These are phyloP conservation scores for Fragum whitleyi DNA, from an alignment of 2,888 invertebrate species.

Conservation along the genomic window DNA sequence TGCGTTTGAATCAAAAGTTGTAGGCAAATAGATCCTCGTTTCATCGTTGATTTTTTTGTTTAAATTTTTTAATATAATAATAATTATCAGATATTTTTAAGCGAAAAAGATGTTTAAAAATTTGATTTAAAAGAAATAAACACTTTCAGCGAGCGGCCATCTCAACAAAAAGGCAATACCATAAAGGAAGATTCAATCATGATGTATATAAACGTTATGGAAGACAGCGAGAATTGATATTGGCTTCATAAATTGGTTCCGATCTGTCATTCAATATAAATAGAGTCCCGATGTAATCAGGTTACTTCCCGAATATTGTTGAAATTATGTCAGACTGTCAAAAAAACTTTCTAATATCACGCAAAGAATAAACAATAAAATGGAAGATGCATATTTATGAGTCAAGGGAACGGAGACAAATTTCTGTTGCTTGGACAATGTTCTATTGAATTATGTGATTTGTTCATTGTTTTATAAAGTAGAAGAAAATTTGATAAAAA, in stretches of 20 bases:
- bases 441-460: too few species aligned
- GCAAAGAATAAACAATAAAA: background rate
- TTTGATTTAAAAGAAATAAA: too few species aligned
- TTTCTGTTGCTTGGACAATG: background rate
- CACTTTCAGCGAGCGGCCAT: too few species aligned
- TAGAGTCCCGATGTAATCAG: background rate
- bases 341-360: background rate
- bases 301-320: background rate
- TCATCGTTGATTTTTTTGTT: too few species aligned
- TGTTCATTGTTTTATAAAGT: background rate
- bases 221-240: background rate
- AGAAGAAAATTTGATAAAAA: too few species aligned
- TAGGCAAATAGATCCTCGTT: too few species aligned
- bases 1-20: too few species aligned
- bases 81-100: too few species aligned
- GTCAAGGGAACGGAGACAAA: background rate
- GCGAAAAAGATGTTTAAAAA: too few species aligned
- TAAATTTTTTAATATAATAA: too few species aligned
- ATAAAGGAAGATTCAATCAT: background rate
- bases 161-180: too few species aligned
- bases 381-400: background rate
- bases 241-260: conserved; percentile 1
- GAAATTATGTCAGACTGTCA: background rate
- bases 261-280: background rate
- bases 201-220: background rate